phyloP scores from a whole-genome alignment of 2,113 vertebrate species.

The Rhadina sibilatrix region DNA sequence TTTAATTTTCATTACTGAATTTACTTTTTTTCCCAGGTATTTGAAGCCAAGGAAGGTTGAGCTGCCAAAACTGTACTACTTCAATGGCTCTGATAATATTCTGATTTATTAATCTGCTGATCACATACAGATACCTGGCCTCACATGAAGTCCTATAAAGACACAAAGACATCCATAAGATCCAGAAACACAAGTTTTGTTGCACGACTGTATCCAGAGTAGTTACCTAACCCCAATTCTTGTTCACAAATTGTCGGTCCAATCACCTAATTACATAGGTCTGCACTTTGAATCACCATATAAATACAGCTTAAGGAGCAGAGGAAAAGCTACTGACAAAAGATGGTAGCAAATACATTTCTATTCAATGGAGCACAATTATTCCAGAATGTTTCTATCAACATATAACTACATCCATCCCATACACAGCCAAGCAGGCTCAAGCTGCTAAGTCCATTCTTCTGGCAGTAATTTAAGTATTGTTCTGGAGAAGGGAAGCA shows the following conservation, averaged over 20 bases:
- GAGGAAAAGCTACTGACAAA: background rate
- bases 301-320: background rate
- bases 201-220: background rate
- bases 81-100: background rate
- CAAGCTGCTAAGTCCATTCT: background rate
- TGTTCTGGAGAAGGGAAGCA: background rate
- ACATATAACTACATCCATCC: background rate
- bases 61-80: background rate
- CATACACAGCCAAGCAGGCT: background rate
- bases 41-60: background rate
- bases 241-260: background rate
- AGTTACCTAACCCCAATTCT: background rate
- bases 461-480: background rate
- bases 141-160: background rate
- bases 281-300: background rate
- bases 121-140: background rate
- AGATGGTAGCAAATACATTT: background rate
- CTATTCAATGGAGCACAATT: background rate
- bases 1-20: background rate
- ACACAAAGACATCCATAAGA: background rate
- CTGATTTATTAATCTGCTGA: background rate
- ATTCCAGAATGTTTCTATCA: background rate
- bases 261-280: fast-evolving
- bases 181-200: background rate
- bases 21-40: background rate